These are phyloP conservation scores for Ia io DNA, from an alignment of 2,113 vertebrate species.

Conservation along the genomic window DNA sequence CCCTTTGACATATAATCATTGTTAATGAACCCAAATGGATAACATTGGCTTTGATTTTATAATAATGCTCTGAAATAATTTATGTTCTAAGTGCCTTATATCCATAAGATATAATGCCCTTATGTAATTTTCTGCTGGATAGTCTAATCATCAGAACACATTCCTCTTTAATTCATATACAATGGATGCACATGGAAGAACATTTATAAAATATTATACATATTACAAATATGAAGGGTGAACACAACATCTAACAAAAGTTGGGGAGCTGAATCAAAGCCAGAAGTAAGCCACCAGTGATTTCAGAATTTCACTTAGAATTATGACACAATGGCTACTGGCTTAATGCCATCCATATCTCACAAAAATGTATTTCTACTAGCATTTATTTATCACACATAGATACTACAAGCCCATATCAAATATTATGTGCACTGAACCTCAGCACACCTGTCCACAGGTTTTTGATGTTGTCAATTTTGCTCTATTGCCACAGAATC, in stretches of 20 bases:
- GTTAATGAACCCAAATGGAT: background rate
- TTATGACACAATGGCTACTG: background rate
- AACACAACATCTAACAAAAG: background rate
- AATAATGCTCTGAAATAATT: constrained; percentile 8
- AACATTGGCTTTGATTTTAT: background rate
- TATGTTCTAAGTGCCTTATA: background rate
- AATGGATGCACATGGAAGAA: background rate
- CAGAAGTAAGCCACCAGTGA: background rate
- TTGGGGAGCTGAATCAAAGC: background rate
- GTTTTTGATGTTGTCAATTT: background rate
- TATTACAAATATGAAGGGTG: background rate
- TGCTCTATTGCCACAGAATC: background rate
- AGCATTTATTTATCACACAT: background rate
- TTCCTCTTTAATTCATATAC: background rate
- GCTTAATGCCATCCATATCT: background rate
- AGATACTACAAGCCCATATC: background rate
- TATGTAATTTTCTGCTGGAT: background rate
- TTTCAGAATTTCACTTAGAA: constrained; percentile 6
- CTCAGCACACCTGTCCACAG: background rate
- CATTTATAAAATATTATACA: constrained; percentile 5
- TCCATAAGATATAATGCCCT: background rate
- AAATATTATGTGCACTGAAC: background rate
- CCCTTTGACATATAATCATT: background rate
- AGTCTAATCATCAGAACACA: background rate
- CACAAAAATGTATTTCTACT: background rate